phyloP scores from a whole-genome alignment of 2,113 vertebrate genomes.

The Hippocampus comes region DNA sequence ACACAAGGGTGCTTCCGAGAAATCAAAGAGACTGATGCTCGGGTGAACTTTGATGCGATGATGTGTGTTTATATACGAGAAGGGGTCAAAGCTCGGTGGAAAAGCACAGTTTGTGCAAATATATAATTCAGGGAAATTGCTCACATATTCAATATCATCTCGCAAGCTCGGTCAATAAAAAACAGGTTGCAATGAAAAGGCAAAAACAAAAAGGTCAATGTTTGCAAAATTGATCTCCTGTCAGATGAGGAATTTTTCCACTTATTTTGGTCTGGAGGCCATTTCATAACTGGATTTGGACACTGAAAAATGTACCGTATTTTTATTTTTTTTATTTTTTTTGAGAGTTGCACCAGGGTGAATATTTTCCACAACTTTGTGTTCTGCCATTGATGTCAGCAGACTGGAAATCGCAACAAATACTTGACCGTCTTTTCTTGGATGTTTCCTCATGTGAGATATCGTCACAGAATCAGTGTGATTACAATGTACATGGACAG shows the following conservation, averaged over 20 bases:
- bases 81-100: conserved; percentile 33
- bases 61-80: conserved; percentile 18
- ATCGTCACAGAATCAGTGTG: not conserved
- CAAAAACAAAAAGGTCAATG: conserved; percentile 4
- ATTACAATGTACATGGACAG: not conserved
- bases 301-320: not conserved
- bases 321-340: not conserved
- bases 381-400: not conserved
- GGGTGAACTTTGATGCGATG: conserved; percentile 50
- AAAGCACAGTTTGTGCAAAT: conserved; percentile 22
- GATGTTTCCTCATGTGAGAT: not conserved
- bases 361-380: not conserved
- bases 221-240: not conserved
- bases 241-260: not conserved
- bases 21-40: conserved; percentile 55
- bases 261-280: not conserved
- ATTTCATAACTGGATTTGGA: not conserved
- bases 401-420: not conserved
- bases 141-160: conserved; percentile 14
- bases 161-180: conserved; percentile 21
- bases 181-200: not conserved
- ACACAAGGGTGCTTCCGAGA: conserved; percentile 43
- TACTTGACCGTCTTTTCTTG: not conserved
- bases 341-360: not conserved
- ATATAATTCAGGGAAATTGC: conserved; percentile 27